Evolutionary conservation across 1,140 invertebrate species (phyloP), one percentile per base, ranked within the genome.

Genomic region (Delia radicum): DNA sequence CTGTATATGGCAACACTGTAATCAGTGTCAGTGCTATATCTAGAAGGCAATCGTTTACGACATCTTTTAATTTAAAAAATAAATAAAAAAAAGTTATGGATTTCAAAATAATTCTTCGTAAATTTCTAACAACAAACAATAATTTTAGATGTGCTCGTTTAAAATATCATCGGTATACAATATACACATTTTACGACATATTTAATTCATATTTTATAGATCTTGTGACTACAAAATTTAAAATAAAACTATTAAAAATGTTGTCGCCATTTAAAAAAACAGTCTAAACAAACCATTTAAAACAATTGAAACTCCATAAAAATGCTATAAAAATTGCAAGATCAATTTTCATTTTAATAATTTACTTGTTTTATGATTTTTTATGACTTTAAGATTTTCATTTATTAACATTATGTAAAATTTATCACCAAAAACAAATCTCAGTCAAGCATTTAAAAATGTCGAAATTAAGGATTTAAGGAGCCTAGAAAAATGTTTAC

Each of bases 221-320:
- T 21, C 8, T 46, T 72, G 21, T 48, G 13, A 37, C 67, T 13
- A 15, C 10, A 37, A 73, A 26, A 24, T 27, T n/a, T 73, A 15
- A n/a, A 21, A 26, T 72, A 48, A 48, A 72, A 72, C n/a, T 73
- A 24, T 26, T 12, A 21, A 48, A 55, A 46, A 26, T 48, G 72
- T 61, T 48, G 72, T 27, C 28, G 72, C 72, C 27, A 21, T 73
- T 73, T 73, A 73, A 69, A 69, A n/a, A 69, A 73, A 27, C 42
- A 73, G 29, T 73, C 42, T 61, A 73, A 73, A 73, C 72, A 73
- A 73, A 73, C 29, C 72, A 29, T 73, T 73, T 55, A 73, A 24
- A 61, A 27, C 42, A 42, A 55, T 48, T 61, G 72, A 73, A 61
- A 73, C n/a, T 8, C 42, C 72, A 73, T 73, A 73, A 73, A 73